Conservation (phyloP, 1,140 invertebrate genomes). For the Ostrea edulis region DNA sequence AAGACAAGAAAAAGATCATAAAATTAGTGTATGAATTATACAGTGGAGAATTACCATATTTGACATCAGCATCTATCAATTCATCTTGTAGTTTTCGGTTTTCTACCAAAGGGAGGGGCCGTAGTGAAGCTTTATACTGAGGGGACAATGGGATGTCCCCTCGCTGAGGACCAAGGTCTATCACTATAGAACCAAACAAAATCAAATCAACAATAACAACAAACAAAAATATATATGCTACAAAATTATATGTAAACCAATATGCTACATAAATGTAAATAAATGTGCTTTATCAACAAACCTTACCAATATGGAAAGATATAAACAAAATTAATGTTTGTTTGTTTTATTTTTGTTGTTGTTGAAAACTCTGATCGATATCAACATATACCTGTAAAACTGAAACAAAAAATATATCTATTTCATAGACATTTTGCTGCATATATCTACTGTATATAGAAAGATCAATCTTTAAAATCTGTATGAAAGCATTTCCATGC, state of each 20-base stretch:
- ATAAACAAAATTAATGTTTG: too few species aligned
- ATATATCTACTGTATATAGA: not conserved
- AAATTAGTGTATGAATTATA: not conserved
- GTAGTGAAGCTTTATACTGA: slow-evolving; percentile 69
- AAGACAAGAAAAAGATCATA: not conserved
- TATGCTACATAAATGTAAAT: not conserved
- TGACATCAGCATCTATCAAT: slow-evolving; percentile 32
- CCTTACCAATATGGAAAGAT: not conserved
- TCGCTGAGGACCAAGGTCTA: slow-evolving; percentile 58
- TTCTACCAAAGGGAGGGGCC: slow-evolving; percentile 66
- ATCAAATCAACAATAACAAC: not conserved
- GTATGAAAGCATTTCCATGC: too few species aligned
- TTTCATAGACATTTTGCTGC: too few species aligned
- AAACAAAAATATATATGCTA: slow-evolving; percentile 4
- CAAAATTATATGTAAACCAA: slow-evolving; percentile 43
- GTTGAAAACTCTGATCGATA: too few species aligned
- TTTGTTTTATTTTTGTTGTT: too few species aligned
- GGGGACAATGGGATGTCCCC: slow-evolving; percentile 69
- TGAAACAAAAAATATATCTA: not conserved
- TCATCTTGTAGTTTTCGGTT: slow-evolving; percentile 32
- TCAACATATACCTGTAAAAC: not conserved
- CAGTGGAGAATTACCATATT: slow-evolving; percentile 44
- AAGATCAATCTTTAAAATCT: not conserved
- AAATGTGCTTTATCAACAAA: not conserved
- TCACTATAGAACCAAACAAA: slow-evolving; percentile 52